phyloP scores from a whole-genome alignment of 2,113 vertebrate genomes.

The Lophotis ruficrista region DNA sequence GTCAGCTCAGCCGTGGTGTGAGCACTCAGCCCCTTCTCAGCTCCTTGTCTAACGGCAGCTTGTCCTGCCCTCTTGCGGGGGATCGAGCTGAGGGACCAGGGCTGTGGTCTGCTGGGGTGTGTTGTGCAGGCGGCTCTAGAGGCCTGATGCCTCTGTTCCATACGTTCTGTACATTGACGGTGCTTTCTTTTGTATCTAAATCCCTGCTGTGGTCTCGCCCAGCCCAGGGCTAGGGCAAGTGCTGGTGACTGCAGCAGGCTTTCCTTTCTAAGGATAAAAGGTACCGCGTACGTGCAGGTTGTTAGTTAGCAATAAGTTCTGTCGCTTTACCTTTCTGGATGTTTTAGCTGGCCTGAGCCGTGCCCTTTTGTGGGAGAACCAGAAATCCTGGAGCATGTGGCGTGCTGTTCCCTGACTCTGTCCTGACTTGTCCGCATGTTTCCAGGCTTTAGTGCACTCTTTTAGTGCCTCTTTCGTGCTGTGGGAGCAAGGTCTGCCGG shows the following conservation, averaged over 20 bases:
- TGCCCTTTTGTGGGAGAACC: background rate
- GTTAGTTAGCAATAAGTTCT: background rate
- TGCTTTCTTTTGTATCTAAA: background rate
- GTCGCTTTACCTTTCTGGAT: background rate
- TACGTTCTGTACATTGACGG: background rate
- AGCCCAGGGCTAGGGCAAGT: background rate
- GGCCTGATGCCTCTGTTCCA: background rate
- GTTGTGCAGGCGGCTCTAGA: background rate
- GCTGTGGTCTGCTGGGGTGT: background rate
- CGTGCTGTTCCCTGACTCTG: background rate
- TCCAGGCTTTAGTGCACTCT: background rate
- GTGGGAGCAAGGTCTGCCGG: background rate
- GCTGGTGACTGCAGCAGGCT: background rate
- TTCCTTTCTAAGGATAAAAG: background rate
- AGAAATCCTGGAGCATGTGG: background rate
- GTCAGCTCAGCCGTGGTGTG: background rate
- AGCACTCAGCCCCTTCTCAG: background rate
- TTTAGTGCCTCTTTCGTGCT: background rate
- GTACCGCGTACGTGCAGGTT: background rate
- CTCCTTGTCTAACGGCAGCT: background rate
- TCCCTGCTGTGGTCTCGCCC: background rate
- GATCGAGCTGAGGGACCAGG: background rate
- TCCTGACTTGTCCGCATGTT: background rate
- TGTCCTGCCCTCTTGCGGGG: slow-evolving; percentile 32
- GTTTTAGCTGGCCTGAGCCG: background rate